These are phyloP conservation scores for Lepidurus packardi DNA, from an alignment of 1,140 invertebrate species.

Conservation along the genomic window DNA sequence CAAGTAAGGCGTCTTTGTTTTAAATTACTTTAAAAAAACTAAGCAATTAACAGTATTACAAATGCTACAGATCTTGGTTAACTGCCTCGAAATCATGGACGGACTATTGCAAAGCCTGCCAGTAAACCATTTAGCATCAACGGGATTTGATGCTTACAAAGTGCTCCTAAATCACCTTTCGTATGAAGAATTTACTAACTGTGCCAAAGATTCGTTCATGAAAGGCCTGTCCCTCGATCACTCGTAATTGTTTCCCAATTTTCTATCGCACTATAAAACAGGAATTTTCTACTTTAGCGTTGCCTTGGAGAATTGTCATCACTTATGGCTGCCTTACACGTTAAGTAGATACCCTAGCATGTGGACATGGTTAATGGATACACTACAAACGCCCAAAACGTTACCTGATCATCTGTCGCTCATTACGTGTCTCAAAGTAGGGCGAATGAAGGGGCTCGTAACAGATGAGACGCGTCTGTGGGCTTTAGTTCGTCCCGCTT, in stretches of 20 bases:
- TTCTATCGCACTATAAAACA: not conserved
- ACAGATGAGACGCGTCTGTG: conserved; percentile 11
- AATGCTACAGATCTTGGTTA: not conserved
- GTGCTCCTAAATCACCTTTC: not conserved
- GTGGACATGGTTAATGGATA: not conserved
- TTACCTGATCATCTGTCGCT: conserved; percentile 18
- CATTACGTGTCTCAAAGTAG: conserved; percentile 25
- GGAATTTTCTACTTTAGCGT: not conserved
- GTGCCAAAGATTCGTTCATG: not conserved
- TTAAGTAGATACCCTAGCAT: not conserved
- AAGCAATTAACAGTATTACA: not conserved
- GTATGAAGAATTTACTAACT: not conserved
- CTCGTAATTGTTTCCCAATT: not conserved
- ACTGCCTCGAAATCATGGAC: not conserved
- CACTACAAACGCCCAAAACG: not conserved
- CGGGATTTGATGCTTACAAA: not conserved
- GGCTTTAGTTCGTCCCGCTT: conserved; percentile 9
- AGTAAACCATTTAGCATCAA: conserved; percentile 1
- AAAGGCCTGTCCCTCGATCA: not conserved
- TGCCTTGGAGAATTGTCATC: not conserved
- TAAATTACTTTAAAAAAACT: not conserved
- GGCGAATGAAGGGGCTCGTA: not conserved
- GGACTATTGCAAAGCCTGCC: not conserved
- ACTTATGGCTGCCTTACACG: conserved; percentile 30
- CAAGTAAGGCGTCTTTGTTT: not conserved